phyloP scores from a whole-genome alignment of 1,140 invertebrate genomes.

The Helicorthomorpha holstii region DNA sequence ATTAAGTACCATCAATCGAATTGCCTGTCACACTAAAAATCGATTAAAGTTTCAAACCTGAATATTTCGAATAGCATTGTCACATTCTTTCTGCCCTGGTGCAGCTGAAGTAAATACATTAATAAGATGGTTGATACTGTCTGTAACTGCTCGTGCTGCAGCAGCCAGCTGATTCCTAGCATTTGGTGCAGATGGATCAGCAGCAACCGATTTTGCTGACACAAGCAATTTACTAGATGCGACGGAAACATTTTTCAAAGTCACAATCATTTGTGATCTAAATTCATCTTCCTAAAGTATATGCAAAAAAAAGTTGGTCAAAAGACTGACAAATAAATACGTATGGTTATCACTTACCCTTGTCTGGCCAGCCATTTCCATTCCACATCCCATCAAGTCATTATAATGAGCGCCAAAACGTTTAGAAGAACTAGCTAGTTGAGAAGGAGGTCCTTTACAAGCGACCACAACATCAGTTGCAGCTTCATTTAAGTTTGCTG shows the following conservation, averaged over 20 bases:
- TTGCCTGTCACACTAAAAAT: neutral
- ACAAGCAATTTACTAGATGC: slow-evolving; percentile 71
- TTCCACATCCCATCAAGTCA: slow-evolving; percentile 50
- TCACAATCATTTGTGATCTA: slow-evolving; percentile 58
- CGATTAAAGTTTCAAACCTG: slow-evolving; percentile 33
- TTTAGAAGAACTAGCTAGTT: slow-evolving; percentile 51
- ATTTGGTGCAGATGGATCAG: slow-evolving; percentile 75
- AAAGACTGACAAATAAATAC: neutral
- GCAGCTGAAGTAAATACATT: slow-evolving; percentile 66
- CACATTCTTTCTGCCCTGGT: slow-evolving; percentile 86
- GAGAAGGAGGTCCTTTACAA: slow-evolving; percentile 40
- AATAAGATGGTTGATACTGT: slow-evolving; percentile 78
- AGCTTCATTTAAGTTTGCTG: slow-evolving; percentile 61
- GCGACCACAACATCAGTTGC: slow-evolving; percentile 59
- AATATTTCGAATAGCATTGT: slow-evolving; percentile 86
- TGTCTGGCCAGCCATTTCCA: slow-evolving; percentile 67
- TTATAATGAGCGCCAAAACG: slow-evolving; percentile 60
- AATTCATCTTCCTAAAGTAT: slow-evolving; percentile 40
- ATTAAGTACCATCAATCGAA: slow-evolving; percentile 1
- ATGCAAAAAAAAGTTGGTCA: neutral
- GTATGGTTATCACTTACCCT: slow-evolving; percentile 21
- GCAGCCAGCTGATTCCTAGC: slow-evolving; percentile 71
- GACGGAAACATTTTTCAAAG: slow-evolving; percentile 69
- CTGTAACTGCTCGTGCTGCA: slow-evolving; percentile 70
- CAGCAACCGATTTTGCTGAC: slow-evolving; percentile 72